phyloP scores from a whole-genome alignment of 2,888 invertebrate genomes.

The Allacma fusca region DNA sequence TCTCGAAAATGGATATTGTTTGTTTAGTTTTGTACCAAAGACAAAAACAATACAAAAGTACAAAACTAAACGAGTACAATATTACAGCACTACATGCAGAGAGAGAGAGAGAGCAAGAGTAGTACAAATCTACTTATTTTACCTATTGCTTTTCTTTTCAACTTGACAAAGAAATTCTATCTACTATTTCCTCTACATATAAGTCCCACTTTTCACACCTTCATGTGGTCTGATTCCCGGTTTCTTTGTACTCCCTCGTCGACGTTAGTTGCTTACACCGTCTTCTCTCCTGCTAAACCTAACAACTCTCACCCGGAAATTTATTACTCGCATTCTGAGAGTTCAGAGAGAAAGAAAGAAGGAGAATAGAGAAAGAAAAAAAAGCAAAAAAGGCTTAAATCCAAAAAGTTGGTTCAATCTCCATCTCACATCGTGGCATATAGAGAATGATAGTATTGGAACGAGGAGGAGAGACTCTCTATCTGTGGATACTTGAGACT shows the following conservation, averaged over 20 bases:
- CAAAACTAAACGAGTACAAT: too few species aligned
- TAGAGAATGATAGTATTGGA: too few species aligned
- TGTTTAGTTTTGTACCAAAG: too few species aligned
- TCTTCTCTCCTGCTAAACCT: background rate
- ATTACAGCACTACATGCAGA: too few species aligned
- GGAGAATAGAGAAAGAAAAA: background rate
- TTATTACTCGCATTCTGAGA: conserved; percentile 1
- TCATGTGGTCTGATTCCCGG: conserved; percentile 12
- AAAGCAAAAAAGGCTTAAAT: background rate
- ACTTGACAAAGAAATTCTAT: conserved; percentile 12
- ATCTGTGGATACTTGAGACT: too few species aligned
- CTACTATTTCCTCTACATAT: background rate
- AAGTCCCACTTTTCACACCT: conserved; percentile 13
- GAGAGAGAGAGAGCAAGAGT: too few species aligned
- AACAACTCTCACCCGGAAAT: background rate
- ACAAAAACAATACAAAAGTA: too few species aligned
- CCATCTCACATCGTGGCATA: background rate
- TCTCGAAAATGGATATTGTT: too few species aligned
- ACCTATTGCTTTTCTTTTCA: conserved; percentile 16
- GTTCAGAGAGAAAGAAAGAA: background rate
- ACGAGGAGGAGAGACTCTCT: too few species aligned
- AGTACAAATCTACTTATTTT: conserved; percentile 1
- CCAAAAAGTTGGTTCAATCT: background rate
- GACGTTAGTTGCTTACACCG: background rate
- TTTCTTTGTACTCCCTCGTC: background rate